Conservation (phyloP, 2,888 invertebrate genomes). For the Halocaridina rubra region DNA sequence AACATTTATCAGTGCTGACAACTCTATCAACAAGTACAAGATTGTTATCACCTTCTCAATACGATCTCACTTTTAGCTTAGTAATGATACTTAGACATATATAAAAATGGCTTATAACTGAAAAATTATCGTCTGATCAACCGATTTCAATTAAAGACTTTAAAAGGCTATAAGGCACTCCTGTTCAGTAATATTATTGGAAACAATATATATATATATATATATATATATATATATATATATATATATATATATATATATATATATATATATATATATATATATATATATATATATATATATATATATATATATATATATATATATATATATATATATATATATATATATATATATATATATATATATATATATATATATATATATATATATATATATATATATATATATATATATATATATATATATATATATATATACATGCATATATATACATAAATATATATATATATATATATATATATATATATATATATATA, state of each 20-base stretch:
- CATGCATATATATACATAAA: not conserved
- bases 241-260: too few species aligned
- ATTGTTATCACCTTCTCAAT: too few species aligned
- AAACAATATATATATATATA: too few species aligned
- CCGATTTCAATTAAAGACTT: too few species aligned
- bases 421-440: not conserved
- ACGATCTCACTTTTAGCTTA: too few species aligned
- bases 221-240: too few species aligned
- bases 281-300: not conserved
- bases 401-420: not conserved
- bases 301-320: not conserved
- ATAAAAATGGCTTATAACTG: too few species aligned
- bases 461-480: not conserved
- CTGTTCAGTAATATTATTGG: too few species aligned
- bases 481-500: not conserved
- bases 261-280: not conserved
- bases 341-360: not conserved
- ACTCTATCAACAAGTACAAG: too few species aligned
- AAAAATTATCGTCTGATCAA: not conserved
- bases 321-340: not conserved
- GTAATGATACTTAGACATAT: too few species aligned
- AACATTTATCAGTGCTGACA: too few species aligned
- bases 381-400: not conserved
- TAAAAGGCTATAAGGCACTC: too few species aligned
- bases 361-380: not conserved